A percentile compares a stretch with the other conserved stretches of the same genome.
phyloP scores from a whole-genome alignment of 2,797 vertebrate species.

The Falco biarmicus region DNA sequence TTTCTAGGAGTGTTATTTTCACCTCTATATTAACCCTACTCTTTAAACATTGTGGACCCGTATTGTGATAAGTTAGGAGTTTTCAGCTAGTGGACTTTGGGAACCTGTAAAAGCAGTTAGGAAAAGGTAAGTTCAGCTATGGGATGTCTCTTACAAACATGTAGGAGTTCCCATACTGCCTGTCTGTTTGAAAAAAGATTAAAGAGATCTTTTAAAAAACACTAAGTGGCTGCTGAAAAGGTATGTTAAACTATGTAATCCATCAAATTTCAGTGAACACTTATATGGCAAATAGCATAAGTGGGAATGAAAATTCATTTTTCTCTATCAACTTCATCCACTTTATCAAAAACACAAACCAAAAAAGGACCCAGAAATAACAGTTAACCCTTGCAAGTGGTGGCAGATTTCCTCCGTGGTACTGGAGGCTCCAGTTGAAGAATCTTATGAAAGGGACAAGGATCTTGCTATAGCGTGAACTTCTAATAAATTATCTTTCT shows the following conservation, averaged over 20 bases:
- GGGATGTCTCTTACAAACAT: not conserved
- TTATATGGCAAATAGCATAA: fast-evolving
- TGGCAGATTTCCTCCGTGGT: not conserved
- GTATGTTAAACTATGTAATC: not conserved
- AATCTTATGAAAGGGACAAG: not conserved
- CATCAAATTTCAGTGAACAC: not conserved
- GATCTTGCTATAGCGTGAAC: not conserved
- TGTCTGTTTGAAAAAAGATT: not conserved
- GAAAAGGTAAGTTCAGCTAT: not conserved
- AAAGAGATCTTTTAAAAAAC: not conserved
- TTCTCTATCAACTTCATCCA: not conserved
- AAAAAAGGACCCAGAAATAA: not conserved
- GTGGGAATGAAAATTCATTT: not conserved
- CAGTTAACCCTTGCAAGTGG: not conserved
- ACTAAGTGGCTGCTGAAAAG: not conserved
- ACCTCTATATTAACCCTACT: not conserved
- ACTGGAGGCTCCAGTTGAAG: not conserved
- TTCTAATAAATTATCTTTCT: not conserved
- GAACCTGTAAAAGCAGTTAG: not conserved
- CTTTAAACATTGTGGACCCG: not conserved
- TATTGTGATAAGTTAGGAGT: not conserved
- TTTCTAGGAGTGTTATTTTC: not conserved
- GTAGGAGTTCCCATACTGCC: not conserved
- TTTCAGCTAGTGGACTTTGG: not conserved
- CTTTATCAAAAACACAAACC: not conserved